Evolutionary conservation across 2,888 invertebrate genomes (phyloP), one percentile per base, ranked within the genome.

Genomic region (Caenorhabditis sp.): DNA sequence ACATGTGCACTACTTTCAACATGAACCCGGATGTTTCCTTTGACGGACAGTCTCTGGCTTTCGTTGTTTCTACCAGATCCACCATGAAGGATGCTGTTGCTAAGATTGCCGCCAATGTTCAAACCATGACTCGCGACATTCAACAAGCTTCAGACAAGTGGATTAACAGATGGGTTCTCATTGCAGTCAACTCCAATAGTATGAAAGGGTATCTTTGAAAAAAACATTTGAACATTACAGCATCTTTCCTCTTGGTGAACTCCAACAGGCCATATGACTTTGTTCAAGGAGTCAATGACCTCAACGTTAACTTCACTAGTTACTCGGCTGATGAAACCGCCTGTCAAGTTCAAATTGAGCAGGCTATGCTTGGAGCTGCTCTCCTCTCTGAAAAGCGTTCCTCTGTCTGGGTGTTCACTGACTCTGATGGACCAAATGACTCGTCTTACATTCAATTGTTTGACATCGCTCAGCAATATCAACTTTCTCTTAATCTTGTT

Each of bases 401-500:
- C 11, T 70, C 69, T n/a, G 76, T 89, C 44, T 89, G 85, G 80
- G 82, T 88, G 11, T 89, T 89, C 70, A 24, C 88, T 50, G 88
- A 89, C 64, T 86, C 89, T 9, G 82, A 85, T 24, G 87, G 82
- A 18, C 79, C 80, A 26, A 78, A 80, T 60, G 76, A 67, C 18
- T 20, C 35, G 0, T 68, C 37, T 8, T 72, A 80, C 53, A 35
- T 80, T 53, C 60, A 79, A 37, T 26, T 86, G 32, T 85, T 67
- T 51, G 71, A 80, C 28, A 32, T 64, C 22, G 58, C 81, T 32
- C 74, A 78, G 22, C 56, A 87, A 18, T 62, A 85, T 26, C 83
- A 84, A 35, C 37, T 81, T 6, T 51, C 71, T 50, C 44, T 82
- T 5, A 82, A 82, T 26, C 62, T 82, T 32, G 82, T 82, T 18